phyloP scores from a whole-genome alignment of 2,888 invertebrate genomes.

The Cynaeus angustus region DNA sequence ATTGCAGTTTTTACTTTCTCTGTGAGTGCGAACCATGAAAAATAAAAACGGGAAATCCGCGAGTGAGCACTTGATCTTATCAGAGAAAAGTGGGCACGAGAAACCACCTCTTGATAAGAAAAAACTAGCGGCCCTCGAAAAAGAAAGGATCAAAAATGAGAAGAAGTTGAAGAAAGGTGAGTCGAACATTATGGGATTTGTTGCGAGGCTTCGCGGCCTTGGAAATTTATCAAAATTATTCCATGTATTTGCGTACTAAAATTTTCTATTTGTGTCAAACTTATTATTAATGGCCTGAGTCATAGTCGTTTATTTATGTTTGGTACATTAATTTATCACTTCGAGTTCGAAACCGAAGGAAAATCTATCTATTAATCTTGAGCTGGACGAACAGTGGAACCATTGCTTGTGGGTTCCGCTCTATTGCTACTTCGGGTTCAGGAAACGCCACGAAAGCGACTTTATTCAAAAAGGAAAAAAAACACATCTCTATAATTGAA shows the following conservation, averaged over 20 bases:
- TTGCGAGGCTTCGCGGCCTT: conserved; percentile 13
- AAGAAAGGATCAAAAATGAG: conserved; percentile 73
- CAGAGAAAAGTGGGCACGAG: conserved; percentile 74
- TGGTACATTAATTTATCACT: conserved; percentile 7
- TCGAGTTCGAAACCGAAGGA: neutral
- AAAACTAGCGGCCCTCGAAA: conserved; percentile 68
- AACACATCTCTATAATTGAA: conserved; percentile 29
- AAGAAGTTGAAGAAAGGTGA: conserved; percentile 74
- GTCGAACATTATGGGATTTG: conserved; percentile 17
- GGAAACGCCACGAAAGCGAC: neutral
- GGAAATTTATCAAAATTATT: conserved; percentile 25
- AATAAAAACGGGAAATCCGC: conserved; percentile 64
- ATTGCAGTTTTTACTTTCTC: conserved; percentile 16
- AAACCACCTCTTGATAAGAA: conserved; percentile 75
- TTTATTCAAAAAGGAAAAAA: neutral
- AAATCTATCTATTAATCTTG: conserved; percentile 14
- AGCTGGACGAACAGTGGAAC: neutral
- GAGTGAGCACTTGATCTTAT: conserved; percentile 74
- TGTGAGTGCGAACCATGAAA: conserved; percentile 58
- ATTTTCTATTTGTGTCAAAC: conserved; percentile 33
- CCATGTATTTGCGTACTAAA: conserved; percentile 26
- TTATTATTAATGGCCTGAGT: conserved; percentile 29
- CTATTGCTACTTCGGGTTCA: conserved; percentile 2
- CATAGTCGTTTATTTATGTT: conserved; percentile 19
- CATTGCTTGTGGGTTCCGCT: conserved; percentile 6